Conservation (phyloP, 2,113 vertebrate genomes). For the Saccopteryx bilineata region DNA sequence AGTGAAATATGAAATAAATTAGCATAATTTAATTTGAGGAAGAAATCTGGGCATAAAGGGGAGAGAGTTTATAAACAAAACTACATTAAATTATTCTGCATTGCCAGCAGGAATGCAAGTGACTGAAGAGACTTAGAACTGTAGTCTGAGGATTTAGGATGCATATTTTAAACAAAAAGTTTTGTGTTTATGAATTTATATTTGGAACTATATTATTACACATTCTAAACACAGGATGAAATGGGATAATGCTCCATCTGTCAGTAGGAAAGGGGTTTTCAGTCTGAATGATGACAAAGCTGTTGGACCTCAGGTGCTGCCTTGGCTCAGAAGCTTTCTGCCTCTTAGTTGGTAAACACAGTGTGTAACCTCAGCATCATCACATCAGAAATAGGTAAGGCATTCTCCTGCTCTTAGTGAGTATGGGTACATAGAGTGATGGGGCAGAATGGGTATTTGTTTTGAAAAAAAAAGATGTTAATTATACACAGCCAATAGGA, state of each 20-base stretch:
- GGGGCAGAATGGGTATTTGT: not conserved
- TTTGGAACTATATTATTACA: not conserved
- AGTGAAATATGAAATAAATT: not conserved
- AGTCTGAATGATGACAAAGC: not conserved
- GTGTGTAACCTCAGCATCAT: not conserved
- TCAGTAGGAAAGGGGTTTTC: not conserved
- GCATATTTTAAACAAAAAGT: constrained; percentile 12
- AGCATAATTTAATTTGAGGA: not conserved
- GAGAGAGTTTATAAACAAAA: not conserved
- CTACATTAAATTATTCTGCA: not conserved
- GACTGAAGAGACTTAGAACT: not conserved
- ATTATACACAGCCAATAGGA: not conserved
- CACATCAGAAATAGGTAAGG: not conserved
- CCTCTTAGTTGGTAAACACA: not conserved
- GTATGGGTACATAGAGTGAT: not conserved
- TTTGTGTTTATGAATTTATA: constrained; percentile 7
- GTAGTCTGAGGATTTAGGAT: not conserved
- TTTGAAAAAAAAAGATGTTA: not conserved
- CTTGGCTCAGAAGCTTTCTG: not conserved
- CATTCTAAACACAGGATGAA: not conserved
- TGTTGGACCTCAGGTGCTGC: not conserved
- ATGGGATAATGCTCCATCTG: constrained; percentile 4
- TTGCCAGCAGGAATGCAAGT: not conserved
- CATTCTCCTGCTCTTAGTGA: not conserved
- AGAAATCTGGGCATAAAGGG: not conserved